Conservation (phyloP, 2,797 vertebrate genomes). For the Galago senegalensis region DNA sequence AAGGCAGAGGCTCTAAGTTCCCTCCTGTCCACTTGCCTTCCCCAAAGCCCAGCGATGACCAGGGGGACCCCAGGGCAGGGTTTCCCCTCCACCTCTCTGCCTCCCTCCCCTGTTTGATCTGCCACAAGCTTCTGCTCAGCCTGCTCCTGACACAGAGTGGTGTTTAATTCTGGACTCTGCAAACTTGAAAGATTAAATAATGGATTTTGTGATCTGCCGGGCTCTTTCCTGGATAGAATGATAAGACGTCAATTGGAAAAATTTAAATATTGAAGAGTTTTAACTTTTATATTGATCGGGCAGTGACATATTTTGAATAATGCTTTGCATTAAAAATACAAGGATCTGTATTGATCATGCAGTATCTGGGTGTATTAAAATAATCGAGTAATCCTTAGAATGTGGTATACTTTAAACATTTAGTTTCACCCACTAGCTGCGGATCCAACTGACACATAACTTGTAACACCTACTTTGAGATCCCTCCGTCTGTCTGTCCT, state of each 20-base stretch:
- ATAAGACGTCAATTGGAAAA: constrained; percentile 81
- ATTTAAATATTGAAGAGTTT: constrained; percentile 85
- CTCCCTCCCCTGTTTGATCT: neutral
- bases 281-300: constrained; percentile 82
- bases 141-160: constrained; percentile 9
- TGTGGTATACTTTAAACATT: neutral
- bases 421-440: neutral
- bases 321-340: constrained; percentile 80
- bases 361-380: constrained; percentile 70
- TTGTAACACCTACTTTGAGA: neutral
- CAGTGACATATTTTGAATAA: constrained; percentile 86
- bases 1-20: neutral
- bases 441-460: neutral
- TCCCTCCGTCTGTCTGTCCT: fast-evolving
- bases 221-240: constrained; percentile 68
- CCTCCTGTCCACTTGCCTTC: neutral
- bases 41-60: neutral
- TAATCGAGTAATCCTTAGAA: constrained; percentile 49
- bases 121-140: neutral
- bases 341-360: constrained; percentile 65
- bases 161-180: constrained; percentile 78
- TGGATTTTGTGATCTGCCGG: constrained; percentile 79
- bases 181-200: constrained; percentile 80
- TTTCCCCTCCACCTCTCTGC: neutral
- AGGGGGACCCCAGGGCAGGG: too few relatives aligned